phyloP scores from a whole-genome alignment of 2,113 vertebrate genomes.

The Cisticola juncidis region DNA sequence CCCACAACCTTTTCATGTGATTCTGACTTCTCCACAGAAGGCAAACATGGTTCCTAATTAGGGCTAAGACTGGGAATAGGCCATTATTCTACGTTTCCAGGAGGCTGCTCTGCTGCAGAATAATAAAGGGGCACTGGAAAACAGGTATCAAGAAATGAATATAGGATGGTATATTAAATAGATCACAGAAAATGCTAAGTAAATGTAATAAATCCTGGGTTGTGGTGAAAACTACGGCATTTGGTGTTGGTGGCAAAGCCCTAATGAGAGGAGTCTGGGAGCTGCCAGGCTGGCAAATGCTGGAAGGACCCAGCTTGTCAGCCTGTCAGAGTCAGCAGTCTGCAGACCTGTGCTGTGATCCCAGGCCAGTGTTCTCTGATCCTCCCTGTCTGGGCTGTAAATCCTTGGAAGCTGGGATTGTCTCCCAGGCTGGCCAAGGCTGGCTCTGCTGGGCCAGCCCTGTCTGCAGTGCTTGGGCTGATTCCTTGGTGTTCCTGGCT shows the following conservation, averaged over 20 bases:
- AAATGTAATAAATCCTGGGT: not conserved
- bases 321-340: not conserved
- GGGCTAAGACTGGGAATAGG: not conserved
- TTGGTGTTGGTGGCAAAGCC: not conserved
- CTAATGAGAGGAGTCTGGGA: not conserved
- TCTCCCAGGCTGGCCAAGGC: not conserved
- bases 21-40: not conserved
- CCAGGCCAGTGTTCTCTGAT: not conserved
- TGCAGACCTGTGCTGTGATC: fast-evolving
- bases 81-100: not conserved
- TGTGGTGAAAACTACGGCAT: not conserved
- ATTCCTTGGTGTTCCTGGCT: not conserved
- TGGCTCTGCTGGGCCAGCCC: not conserved
- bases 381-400: not conserved
- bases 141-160: not conserved
- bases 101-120: not conserved
- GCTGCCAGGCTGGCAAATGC: not conserved
- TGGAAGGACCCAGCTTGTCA: not conserved
- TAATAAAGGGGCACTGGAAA: not conserved
- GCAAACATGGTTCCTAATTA: constrained; percentile 25
- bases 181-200: not conserved
- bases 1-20: not conserved
- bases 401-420: not conserved
- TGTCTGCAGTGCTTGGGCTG: not conserved
- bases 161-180: not conserved